These are phyloP conservation scores for Arenicola marina DNA, from an alignment of 2,888 invertebrate genomes.

Conservation along the genomic window DNA sequence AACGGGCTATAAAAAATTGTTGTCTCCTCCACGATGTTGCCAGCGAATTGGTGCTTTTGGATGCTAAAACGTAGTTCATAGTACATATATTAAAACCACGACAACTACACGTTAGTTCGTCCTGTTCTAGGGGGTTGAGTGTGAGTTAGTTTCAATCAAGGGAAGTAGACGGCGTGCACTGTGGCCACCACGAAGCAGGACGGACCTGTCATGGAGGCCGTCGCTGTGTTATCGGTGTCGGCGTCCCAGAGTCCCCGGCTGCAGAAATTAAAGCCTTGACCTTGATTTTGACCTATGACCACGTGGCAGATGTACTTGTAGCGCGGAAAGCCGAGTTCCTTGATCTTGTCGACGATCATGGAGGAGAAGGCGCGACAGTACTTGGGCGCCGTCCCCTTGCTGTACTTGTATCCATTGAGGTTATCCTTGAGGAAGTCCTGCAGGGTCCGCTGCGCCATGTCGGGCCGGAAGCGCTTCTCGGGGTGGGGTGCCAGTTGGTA, in stretches of 20 bases:
- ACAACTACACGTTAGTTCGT: too few species aligned
- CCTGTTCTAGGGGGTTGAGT: too few species aligned
- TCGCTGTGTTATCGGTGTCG: slow-evolving; percentile 13
- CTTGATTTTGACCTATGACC: slow-evolving; percentile 8
- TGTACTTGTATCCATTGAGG: slow-evolving; percentile 32
- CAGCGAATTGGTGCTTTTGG: too few species aligned
- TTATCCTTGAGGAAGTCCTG: background rate
- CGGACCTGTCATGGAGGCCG: slow-evolving; percentile 8
- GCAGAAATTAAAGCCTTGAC: slow-evolving; percentile 14
- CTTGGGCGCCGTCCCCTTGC: slow-evolving; percentile 41
- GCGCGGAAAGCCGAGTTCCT: slow-evolving; percentile 20
- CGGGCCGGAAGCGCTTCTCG: background rate
- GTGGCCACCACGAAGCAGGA: slow-evolving; percentile 18
- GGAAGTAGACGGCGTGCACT: slow-evolving; percentile 35
- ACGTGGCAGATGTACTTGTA: slow-evolving; percentile 21
- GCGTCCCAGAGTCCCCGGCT: slow-evolving; percentile 22
- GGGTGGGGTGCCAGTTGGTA: background rate
- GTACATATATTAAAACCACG: too few species aligned
- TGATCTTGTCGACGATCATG: slow-evolving; percentile 19
- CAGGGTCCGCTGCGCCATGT: background rate
- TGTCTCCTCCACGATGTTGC: too few species aligned
- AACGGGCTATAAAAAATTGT: too few species aligned
- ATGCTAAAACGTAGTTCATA: too few species aligned
- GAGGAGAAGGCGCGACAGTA: slow-evolving; percentile 37
- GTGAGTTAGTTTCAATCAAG: background rate